Conservation (phyloP, 2,797 vertebrate species). For the Pantherophis vulpinus region DNA sequence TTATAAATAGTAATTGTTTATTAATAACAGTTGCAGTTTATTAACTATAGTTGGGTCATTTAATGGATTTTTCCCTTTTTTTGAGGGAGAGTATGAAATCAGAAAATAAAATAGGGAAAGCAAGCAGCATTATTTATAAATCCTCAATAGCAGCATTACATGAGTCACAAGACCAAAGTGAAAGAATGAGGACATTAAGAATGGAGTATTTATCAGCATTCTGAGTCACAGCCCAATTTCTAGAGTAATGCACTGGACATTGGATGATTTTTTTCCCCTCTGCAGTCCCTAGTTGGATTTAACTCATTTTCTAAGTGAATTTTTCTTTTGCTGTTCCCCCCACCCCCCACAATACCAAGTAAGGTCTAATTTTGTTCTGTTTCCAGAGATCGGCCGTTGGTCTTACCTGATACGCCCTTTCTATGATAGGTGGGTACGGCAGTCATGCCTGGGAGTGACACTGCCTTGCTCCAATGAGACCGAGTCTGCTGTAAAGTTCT, state of each 20-base stretch:
- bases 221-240: not conserved
- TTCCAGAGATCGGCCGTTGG: too few relatives aligned
- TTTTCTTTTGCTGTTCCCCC: not conserved
- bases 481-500: too few relatives aligned
- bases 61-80: not conserved
- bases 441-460: too few relatives aligned
- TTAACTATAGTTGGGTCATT: not conserved
- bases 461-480: too few relatives aligned
- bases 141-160: not conserved
- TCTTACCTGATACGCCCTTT: too few relatives aligned
- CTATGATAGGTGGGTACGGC: too few relatives aligned
- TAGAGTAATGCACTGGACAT: not conserved
- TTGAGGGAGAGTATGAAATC: not conserved
- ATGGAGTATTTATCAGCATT: not conserved
- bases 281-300: not conserved
- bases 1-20: not conserved
- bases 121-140: not conserved
- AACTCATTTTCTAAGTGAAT: not conserved
- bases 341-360: not conserved
- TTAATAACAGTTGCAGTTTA: not conserved
- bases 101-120: not conserved
- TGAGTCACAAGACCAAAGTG: not conserved
- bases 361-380: not conserved
- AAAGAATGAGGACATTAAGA: not conserved
- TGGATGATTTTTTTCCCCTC: not conserved